Evolutionary conservation across 2,113 vertebrate species (phyloP), one percentile per base, ranked within the genome.

Genomic region (Ornithorhynchus anatinus): DNA sequence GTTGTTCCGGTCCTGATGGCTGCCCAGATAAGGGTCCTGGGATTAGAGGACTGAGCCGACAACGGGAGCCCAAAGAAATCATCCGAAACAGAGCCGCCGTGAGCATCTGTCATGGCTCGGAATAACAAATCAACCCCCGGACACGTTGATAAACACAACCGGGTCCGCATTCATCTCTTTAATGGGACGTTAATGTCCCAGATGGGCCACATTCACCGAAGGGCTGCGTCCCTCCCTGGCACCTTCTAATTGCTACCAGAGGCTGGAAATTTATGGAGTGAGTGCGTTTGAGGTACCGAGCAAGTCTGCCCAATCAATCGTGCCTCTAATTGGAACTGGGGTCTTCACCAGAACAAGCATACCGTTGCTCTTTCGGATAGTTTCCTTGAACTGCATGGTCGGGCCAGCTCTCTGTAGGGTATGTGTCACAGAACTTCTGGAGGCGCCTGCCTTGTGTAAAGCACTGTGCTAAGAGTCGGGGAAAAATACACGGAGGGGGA

Each of bases 111-210:
- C 86, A 89, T 63, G 31, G 82, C 64, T 57, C 4, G 82, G 82
- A 83, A 76, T 59, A 75, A 81, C 80, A 81, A 68, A 59, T 69
- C 58, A 75, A 69, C 65, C 71, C 48, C 11, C 51, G 10, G 71
- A 80, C 84, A 82, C 72, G 39, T 17, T 87, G 84, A 89, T 52
- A 83, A 84, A 86, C 82, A 88, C 57, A 68, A 61, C 53, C 36
- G 61, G 22, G 59, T 70, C 75, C 54, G 60, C 90, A 92, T 92
- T 82, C 79, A 82, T 90, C 87, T 93, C 78, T 52, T 88, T 91
- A 91, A 93, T 86, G 84, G 89, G 86, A 90, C 84, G 81, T 89
- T 90, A 91, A 88, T 84, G 86, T 89, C 85, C 70, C 59, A 63
- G 76, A 74, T 70, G 85, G 91, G 86, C 84, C 76, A 70, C 68